Base-by-base conservation (phyloP, 30 jellyfish, hydroid and myxozoan species). In the Rhopilema esculentum region DNA sequence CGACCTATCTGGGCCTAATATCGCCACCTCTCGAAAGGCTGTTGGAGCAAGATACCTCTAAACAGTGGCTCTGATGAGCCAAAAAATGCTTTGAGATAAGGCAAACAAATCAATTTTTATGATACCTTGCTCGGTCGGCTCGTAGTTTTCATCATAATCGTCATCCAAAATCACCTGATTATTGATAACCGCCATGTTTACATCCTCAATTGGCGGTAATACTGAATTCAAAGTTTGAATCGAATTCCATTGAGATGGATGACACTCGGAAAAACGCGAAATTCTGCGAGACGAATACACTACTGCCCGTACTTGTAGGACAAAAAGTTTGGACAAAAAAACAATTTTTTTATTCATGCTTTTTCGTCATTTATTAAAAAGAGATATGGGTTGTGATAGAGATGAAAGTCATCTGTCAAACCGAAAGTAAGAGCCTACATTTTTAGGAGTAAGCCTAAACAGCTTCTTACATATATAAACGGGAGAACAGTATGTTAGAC, bases 91-190 rank as follows among this genome's bases (percentile, higher is more conserved):
- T 40, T 40, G 12, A 40, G 57, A 40, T 40, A 12, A 40, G 12
- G 57, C 57, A 2, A 40, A 2, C 12, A 40, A 40, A 40, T 12
- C 6, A 40, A 40, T 40, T 2, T 40, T 40, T 12, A 12, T 52
- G 16, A 33, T 63, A 95, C 99, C 99, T 82, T 90, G 98, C 82
- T 95, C 99, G 8, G 99, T 90, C 28, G 99, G 99, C 68, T 85
- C 94, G 72, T 88, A 95, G 69, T 74, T 95, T 90, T 95, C 99
- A 80, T 95, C 99, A 72, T 95, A 95, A 21, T 86, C 97, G 67
- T 95, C 99, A 77, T 95, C 99, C 18, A 95, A 80, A 67, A 95
- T 87, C 20, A 95, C 79, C 72, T 95, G 99, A 71, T 95, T 87
- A 80, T 95, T 95, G 66, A 95, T 83, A 24, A 87, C 88, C 85